phyloP scores from a whole-genome alignment of 35 echinoderm and acorn worm genomes.

The Chiridota heheva region DNA sequence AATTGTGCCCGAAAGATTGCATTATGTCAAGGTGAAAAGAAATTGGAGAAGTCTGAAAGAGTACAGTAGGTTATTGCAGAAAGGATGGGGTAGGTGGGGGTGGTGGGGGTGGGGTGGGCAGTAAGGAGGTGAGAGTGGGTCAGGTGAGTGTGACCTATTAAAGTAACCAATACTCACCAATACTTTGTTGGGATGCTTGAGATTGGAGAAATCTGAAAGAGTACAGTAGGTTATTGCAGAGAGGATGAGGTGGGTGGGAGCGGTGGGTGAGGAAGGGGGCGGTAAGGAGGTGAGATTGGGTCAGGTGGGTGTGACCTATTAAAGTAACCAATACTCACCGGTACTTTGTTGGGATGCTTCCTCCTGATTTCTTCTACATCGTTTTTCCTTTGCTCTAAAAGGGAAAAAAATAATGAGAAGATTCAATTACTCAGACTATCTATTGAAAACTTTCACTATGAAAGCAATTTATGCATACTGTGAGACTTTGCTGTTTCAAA shows the following conservation, averaged over 20 bases:
- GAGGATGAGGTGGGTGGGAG: background rate
- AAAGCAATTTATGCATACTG: no score
- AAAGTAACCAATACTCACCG: conserved; percentile 50
- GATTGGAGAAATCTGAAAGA: background rate
- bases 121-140: background rate
- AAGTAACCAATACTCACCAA: conserved; percentile 53
- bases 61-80: background rate
- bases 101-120: background rate
- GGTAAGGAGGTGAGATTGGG: background rate
- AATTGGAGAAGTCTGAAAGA: background rate
- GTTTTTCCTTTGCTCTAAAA: conserved; percentile 70
- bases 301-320: background rate
- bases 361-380: conserved; percentile 87
- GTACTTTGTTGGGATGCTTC: conserved; percentile 83
- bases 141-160: background rate
- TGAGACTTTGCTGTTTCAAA: no score
- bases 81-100: background rate
- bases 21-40: background rate
- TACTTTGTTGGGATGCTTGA: conserved; percentile 80
- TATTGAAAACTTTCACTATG: background rate
- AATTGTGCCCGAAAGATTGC: background rate
- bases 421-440: background rate
- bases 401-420: conserved; percentile 7
- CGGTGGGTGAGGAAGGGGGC: background rate
- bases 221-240: background rate